Conservation (phyloP, 2,888 invertebrate genomes). For the Erebia palarica region DNA sequence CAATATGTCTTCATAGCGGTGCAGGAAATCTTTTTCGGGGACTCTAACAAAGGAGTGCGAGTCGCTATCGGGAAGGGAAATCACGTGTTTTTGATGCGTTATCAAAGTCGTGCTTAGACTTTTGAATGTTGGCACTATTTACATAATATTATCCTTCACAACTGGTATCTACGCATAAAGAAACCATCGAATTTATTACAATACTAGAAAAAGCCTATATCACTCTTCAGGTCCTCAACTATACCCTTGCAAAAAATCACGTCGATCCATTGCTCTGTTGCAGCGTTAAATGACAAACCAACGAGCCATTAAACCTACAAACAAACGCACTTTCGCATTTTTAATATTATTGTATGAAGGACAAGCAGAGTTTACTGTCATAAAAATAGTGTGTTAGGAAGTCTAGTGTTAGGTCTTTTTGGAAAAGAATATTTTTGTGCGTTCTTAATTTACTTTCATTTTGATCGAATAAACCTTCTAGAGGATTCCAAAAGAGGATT, state of each 20-base stretch:
- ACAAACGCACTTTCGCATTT: no score
- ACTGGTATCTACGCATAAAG: background rate
- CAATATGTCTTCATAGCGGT: slow-evolving; percentile 79
- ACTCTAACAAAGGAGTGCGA: slow-evolving; percentile 69
- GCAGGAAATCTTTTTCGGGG: slow-evolving; percentile 73
- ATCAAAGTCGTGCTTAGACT: slow-evolving; percentile 33
- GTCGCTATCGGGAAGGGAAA: slow-evolving; percentile 66
- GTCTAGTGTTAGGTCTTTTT: no score
- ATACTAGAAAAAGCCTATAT: no score
- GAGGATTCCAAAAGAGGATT: no score
- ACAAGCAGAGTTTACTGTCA: no score
- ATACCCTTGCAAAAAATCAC: no score
- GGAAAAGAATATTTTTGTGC: background rate
- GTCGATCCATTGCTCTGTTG: no score
- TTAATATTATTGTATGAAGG: background rate
- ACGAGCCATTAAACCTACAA: no score
- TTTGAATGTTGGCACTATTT: slow-evolving; percentile 11
- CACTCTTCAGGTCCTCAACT: no score
- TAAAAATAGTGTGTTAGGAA: no score
- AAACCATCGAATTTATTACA: background rate
- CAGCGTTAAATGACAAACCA: no score
- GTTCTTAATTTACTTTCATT: background rate
- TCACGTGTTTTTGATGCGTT: slow-evolving; percentile 57
- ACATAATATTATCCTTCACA: background rate
- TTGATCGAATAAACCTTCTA: no score